Evolutionary conservation across 2,888 invertebrate species (phyloP).

Genomic region (Thera obeliscata): DNA sequence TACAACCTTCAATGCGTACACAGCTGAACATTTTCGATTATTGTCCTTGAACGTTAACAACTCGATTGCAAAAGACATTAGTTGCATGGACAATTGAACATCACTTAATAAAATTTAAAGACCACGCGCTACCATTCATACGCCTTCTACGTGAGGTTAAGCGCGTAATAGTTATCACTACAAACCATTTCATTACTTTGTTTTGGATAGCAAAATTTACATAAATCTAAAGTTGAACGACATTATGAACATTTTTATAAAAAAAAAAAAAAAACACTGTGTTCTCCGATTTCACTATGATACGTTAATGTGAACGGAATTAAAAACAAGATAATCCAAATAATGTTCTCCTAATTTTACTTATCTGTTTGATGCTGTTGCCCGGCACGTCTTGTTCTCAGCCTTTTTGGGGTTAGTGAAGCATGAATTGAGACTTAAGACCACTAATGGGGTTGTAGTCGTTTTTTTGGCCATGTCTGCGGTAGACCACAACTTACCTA

Average conservation of each 20-base stretch:
- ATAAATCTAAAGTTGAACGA: too few species aligned
- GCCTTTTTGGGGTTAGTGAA: slow-evolving; percentile 49
- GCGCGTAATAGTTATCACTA: background rate
- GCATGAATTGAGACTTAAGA: slow-evolving; percentile 51
- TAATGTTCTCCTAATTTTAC: slow-evolving; percentile 12
- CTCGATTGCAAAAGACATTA: slow-evolving; percentile 21
- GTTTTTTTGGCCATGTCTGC: slow-evolving; percentile 61
- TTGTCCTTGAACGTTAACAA: slow-evolving; percentile 62
- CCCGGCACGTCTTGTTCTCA: slow-evolving; percentile 2
- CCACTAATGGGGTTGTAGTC: slow-evolving; percentile 57
- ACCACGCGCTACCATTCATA: slow-evolving; percentile 12
- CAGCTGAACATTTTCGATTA: slow-evolving; percentile 36
- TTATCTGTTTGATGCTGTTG: slow-evolving; percentile 3
- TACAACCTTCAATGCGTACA: slow-evolving; percentile 13
- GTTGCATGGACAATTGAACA: slow-evolving; percentile 18
- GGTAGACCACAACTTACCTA: slow-evolving; percentile 66
- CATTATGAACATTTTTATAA: too few species aligned
- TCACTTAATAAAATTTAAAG: slow-evolving; percentile 24
- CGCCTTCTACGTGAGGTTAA: background rate
- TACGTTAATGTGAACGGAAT: background rate
- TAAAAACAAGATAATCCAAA: slow-evolving; percentile 1
- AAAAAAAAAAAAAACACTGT: background rate
- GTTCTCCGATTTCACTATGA: background rate
- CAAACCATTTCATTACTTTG: background rate
- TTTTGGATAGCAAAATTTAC: background rate